Percentiles rank a stretch among this genome's conserved stretches.
phyloP scores from a whole-genome alignment of 2,888 invertebrate genomes.

The Leistus spinibarbis region DNA sequence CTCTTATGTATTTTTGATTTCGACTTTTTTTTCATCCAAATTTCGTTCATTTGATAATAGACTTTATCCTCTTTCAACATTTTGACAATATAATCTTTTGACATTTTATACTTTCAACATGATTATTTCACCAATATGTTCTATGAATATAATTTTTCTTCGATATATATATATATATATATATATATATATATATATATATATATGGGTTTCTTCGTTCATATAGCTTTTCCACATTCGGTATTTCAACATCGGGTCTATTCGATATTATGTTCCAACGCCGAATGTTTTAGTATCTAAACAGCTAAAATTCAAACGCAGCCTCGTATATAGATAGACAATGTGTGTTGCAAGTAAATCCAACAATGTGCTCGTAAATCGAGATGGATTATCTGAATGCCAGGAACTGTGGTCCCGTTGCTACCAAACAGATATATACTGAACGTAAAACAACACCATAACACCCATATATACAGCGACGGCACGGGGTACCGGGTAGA shows the following conservation, averaged over 20 bases:
- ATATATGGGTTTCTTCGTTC: no score
- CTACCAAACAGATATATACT: conserved; percentile 31
- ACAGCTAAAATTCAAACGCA: not conserved
- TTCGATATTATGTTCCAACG: not conserved
- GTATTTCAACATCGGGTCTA: not conserved
- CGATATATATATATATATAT: no score
- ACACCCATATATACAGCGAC: conserved; percentile 3
- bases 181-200: no score
- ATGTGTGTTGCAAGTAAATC: conserved; percentile 53
- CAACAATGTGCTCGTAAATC: conserved; percentile 54
- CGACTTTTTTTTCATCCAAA: no score
- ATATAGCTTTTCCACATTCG: no score
- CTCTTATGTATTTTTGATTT: no score
- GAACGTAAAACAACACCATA: conserved; percentile 19
- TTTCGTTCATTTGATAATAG: no score
- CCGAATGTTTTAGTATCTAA: not conserved
- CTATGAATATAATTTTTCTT: no score
- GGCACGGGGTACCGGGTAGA: not conserved
- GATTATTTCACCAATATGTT: no score
- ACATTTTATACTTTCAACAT: no score
- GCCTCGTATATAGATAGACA: not conserved
- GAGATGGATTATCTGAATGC: conserved; percentile 56
- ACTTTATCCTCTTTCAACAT: no score
- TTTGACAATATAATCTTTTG: no score
- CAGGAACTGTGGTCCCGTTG: conserved; percentile 44